phyloP scores from a whole-genome alignment of 2,797 vertebrate species.

The Crocodylus rhombifer region DNA sequence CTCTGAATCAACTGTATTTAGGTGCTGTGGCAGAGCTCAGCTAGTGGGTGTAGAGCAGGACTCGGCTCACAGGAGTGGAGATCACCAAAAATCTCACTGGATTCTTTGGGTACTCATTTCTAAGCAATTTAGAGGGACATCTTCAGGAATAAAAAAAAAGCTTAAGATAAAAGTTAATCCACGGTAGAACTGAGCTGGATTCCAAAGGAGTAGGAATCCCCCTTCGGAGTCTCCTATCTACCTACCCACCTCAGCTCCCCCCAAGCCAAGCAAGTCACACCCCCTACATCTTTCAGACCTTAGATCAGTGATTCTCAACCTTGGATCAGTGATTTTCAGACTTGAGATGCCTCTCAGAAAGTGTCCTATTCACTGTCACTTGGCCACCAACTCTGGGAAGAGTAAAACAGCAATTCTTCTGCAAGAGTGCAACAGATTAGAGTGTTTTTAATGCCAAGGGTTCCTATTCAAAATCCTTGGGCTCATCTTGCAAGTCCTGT shows the following conservation, averaged over 20 bases:
- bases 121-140: not conserved
- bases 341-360: no score
- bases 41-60: no score
- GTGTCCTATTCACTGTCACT: no score
- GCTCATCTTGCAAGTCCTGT: fast-evolving
- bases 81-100: not conserved
- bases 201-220: not conserved
- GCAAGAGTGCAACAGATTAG: no score
- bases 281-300: not conserved
- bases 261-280: no score
- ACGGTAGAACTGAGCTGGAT: not conserved
- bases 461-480: not conserved
- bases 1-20: no score
- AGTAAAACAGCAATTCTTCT: no score
- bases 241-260: not conserved
- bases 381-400: no score
- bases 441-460: no score
- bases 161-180: not conserved
- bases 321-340: no score
- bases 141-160: not conserved
- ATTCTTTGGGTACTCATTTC: not conserved
- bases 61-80: not conserved
- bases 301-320: not conserved
- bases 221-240: not conserved
- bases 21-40: not conserved